Evolutionary conservation across 2,113 vertebrate species (phyloP).

Genomic region (Rhegmatorhina hoffmannsi): DNA sequence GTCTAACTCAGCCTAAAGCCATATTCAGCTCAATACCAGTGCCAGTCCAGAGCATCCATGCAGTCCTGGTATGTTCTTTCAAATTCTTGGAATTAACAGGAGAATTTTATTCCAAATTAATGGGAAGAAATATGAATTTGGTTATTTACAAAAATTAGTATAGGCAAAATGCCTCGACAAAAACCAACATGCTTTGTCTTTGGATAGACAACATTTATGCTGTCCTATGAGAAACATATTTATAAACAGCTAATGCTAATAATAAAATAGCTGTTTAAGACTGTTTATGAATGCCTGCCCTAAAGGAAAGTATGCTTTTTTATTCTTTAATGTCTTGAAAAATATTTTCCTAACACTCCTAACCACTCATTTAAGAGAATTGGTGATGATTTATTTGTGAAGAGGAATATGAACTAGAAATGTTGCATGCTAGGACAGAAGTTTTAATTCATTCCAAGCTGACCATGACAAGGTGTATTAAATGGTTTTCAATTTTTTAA

Average conservation of each 20-base stretch:
- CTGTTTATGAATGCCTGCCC: accelerated
- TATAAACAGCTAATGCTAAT: background rate
- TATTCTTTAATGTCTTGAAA: background rate
- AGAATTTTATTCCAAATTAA: background rate
- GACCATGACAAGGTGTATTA: background rate
- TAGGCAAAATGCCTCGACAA: background rate
- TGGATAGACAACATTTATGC: background rate
- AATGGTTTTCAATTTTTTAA: background rate
- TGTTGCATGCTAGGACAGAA: background rate
- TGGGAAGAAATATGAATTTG: background rate
- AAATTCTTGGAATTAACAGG: background rate
- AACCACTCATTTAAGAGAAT: background rate
- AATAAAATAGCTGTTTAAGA: background rate
- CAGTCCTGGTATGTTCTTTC: background rate
- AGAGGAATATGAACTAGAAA: background rate
- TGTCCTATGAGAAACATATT: background rate
- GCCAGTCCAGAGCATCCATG: background rate
- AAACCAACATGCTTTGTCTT: background rate
- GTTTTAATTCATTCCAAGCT: background rate
- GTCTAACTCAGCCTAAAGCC: background rate
- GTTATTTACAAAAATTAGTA: background rate
- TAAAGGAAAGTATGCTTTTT: background rate
- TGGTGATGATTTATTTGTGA: background rate
- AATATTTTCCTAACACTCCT: background rate
- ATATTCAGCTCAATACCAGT: background rate